Base-by-base conservation (phyloP, 2,888 invertebrate genomes). In the Bimastos eiseni region DNA sequence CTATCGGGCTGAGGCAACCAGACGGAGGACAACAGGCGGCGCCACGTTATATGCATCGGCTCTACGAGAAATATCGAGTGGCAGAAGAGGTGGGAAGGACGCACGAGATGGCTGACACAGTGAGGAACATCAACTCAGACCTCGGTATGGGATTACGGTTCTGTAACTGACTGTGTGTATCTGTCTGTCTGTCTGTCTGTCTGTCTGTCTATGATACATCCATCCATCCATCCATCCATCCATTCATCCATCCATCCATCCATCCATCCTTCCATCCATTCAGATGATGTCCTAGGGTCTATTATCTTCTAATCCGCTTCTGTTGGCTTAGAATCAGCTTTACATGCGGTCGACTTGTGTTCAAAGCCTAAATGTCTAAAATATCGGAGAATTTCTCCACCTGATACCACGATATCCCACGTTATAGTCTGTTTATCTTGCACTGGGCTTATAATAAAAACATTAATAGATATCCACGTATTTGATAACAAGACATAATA, bases 1-100 rank as follows among this genome's bases (percentile, higher is more conserved):
- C 86, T n/a, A 8, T 4, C 21, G 36, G 86, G 33, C 30, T 86
- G 86, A 86, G 36, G 36, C 34, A 34, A 36, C 3, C 34, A 17
- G 86, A 86, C n/a, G 36, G 34, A 0, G 36, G 84, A 2, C 86
- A 34, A 4, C 86, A 90, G 70, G 19, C 21, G 70, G 91, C 93
- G 19, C 94, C 94, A 8, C 92, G 93, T 90, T 94, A 94, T 91
- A 94, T 94, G 93, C 91, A 93, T 93, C 93, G 94, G 92, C 92
- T 94, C 92, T 94, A 94, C 91, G 93, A 94, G 90, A 92, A 92
- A 91, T 94, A 93, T 92, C 93, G 93, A 86, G 92, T 93, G 49
- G 93, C 92, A 36, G 92, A 93, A 36, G 92, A 15, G 92, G 92
- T 41, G 92, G 93, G 17, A 92, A 92, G 83, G 89, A 92, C 90